Conservation (phyloP, 2,888 invertebrate genomes). For the Drosophila falleni region DNA sequence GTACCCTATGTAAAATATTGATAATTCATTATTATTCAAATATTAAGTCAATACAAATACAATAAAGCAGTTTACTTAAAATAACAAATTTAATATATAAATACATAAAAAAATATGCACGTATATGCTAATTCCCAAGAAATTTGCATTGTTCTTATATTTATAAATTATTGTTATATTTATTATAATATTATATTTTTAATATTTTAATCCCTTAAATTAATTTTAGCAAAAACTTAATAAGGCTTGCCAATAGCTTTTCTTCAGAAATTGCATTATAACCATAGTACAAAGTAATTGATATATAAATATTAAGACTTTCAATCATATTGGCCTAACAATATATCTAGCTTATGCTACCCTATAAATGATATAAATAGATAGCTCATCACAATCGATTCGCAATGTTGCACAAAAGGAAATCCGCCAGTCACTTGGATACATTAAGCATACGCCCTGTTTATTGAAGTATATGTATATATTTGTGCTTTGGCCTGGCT, state of each 20-base stretch:
- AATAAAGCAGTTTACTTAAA: no score
- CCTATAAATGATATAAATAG: constrained; percentile 24
- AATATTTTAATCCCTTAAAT: no score
- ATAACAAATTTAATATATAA: no score
- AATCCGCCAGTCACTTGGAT: constrained; percentile 69
- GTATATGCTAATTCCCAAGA: no score
- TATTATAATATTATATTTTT: no score
- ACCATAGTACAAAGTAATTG: no score
- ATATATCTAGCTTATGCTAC: constrained; percentile 5
- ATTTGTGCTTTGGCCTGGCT: constrained; percentile 47
- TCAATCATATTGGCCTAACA: background rate
- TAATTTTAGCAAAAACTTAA: no score
- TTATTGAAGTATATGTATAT: background rate
- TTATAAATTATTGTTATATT: no score
- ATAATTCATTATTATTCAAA: background rate
- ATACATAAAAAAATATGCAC: no score
- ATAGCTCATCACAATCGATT: constrained; percentile 30
- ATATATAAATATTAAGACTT: background rate
- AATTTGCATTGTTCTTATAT: no score
- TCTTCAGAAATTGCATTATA: background rate
- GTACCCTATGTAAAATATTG: constrained; percentile 8
- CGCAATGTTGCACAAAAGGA: constrained; percentile 62
- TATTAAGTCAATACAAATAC: no score
- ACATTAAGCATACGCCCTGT: constrained; percentile 73
- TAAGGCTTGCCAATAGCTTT: background rate